Evolutionary conservation across 2,888 invertebrate species (phyloP).

Genomic region (Pilophorus perplexus): DNA sequence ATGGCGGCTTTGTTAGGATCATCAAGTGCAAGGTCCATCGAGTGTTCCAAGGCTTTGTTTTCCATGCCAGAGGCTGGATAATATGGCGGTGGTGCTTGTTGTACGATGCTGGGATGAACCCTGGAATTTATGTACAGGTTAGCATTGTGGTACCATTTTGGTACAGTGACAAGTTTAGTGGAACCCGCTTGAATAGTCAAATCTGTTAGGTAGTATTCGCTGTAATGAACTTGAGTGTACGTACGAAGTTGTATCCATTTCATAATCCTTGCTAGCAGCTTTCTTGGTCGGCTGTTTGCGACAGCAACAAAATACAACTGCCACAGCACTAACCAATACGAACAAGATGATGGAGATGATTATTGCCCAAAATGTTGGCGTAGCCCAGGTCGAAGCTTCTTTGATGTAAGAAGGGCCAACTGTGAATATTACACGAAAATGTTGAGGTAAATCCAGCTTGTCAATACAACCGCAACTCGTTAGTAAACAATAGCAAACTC

Average conservation of each 20-base stretch:
- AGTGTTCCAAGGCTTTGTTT: constrained; percentile 87
- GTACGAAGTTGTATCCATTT: constrained; percentile 72
- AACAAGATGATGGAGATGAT: constrained; percentile 79
- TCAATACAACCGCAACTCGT: not conserved
- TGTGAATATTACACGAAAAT: constrained; percentile 51
- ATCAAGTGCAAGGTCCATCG: constrained; percentile 80
- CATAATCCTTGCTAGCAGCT: constrained; percentile 80
- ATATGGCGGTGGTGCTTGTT: constrained; percentile 82
- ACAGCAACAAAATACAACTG: constrained; percentile 82
- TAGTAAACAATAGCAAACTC: too few species aligned
- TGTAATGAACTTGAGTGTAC: constrained; percentile 50
- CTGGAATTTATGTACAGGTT: constrained; percentile 51
- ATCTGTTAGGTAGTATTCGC: constrained; percentile 2
- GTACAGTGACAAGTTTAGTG: too few species aligned
- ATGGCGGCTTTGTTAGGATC: constrained; percentile 77
- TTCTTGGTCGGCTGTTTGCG: constrained; percentile 78
- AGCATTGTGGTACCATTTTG: too few species aligned
- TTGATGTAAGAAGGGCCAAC: constrained; percentile 79
- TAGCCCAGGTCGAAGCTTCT: constrained; percentile 72
- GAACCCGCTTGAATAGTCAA: too few species aligned
- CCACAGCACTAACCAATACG: constrained; percentile 68
- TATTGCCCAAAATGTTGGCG: constrained; percentile 74
- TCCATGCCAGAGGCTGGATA: constrained; percentile 85
- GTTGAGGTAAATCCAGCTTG: not conserved
- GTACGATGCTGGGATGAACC: constrained; percentile 78